phyloP scores from a whole-genome alignment of 2,797 vertebrate species.

The Sternarchorhynchus goeldii region DNA sequence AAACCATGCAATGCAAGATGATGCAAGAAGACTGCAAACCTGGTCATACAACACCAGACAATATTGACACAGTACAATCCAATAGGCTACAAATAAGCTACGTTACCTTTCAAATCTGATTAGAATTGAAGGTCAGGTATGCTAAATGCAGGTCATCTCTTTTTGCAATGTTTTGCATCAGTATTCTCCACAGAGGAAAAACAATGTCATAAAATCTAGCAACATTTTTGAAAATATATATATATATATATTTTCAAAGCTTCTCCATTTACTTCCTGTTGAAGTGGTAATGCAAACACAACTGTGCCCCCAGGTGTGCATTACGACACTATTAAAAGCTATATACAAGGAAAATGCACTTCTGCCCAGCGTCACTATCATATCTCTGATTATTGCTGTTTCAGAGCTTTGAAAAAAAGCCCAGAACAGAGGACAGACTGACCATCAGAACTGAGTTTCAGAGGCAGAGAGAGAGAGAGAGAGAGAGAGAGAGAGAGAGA shows the following conservation, averaged over 20 bases:
- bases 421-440: conserved; percentile 1
- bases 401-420: conserved; percentile 27
- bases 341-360: conserved; percentile 6
- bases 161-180: conserved; percentile 41
- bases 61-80: neutral
- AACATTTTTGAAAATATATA: neutral
- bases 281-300: too few species aligned
- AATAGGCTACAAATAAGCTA: neutral
- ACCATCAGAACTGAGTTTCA: conserved; percentile 27
- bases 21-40: neutral
- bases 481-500: neutral
- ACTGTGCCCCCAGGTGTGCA: neutral
- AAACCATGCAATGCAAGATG: conserved; percentile 6
- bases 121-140: conserved; percentile 22
- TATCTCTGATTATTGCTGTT: conserved; percentile 4
- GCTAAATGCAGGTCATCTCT: conserved; percentile 4
- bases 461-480: neutral
- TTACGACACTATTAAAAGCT: conserved; percentile 13
- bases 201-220: neutral
- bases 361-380: neutral
- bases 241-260: neutral
- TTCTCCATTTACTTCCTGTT: neutral
- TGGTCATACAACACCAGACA: neutral
- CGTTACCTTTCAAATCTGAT: neutral
- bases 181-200: conserved; percentile 40